Evolutionary conservation across 2,797 vertebrate genomes (phyloP).

Genomic region (Rhinoraja longicauda): DNA sequence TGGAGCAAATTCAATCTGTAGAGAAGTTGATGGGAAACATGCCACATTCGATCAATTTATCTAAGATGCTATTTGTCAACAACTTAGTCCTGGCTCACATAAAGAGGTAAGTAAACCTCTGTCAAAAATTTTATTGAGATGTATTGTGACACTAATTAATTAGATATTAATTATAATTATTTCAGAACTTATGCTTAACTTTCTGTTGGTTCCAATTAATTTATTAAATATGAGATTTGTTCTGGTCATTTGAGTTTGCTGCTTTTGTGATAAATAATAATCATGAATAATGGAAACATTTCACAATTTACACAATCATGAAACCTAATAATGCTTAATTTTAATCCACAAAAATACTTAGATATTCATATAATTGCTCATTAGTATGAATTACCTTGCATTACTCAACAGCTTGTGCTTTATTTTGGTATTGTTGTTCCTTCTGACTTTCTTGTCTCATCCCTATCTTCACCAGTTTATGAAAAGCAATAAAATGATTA

Average conservation of each 20-base stretch:
- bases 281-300: neutral
- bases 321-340: neutral
- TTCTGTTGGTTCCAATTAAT: neutral
- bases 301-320: neutral
- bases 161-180: neutral
- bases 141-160: neutral
- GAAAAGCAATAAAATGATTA: neutral
- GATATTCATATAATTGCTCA: neutral
- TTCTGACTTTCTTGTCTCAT: neutral
- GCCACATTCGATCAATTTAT: conserved; percentile 50
- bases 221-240: neutral
- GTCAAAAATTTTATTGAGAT: neutral
- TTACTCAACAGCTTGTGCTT: neutral
- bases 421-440: neutral
- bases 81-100: conserved; percentile 70
- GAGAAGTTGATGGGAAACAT: conserved; percentile 53
- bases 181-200: neutral
- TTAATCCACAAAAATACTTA: neutral
- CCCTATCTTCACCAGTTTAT: neutral
- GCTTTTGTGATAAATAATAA: neutral
- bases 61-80: conserved; percentile 70
- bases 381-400: neutral
- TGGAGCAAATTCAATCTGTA: conserved; percentile 61
- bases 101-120: conserved; percentile 66
- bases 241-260: neutral